Evolutionary conservation across 2,797 vertebrate genomes (phyloP), one percentile per base, ranked within the genome.

Genomic region (Pachyuromys duprasi): DNA sequence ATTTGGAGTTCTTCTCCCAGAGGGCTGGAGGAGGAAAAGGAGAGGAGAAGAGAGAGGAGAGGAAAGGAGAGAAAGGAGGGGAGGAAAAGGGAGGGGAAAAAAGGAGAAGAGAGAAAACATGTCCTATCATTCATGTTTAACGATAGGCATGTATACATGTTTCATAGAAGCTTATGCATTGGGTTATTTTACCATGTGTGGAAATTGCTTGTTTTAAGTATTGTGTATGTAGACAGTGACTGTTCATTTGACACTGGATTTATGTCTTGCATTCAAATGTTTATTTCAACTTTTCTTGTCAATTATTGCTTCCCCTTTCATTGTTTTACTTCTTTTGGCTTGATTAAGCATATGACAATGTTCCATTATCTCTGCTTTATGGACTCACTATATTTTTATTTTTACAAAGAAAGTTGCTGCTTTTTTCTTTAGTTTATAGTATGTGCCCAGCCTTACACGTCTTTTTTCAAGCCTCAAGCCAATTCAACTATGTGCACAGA

Each of bases 311-410:
- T 95, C 53, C 2, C 3, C 55, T 91, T 70, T 67, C 13, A 65
- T 42, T 76, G 28, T 87, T 84, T 96, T 20, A 65, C 11, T 55
- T 87, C 4, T 95, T 89, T 89, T 53, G 8, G 8, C 14, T 93
- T 93, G 82, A 49, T 3, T 93, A 13, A 86, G 1, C 3, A 74
- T 49, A 60, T 81, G 86, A 90, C 86, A 57, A 3, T 80, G 70
- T 81, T 86, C 6, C 42, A 72, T 88, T 81, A 18, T 28, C 42
- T 12, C 28, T 83, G 31, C 49, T 76, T 33, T 49, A 62, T 33
- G 80, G 49, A 75, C 5, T 86, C 12, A n/a, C 53, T 91, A 49
- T 63, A 26, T 45, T 18, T 84, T 76, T 18, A 53, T 31, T 86
- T 65, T 86, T 87, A 49, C 26, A 65, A 33, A 76, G 36, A 60